These are phyloP conservation scores for Eilema griseolum DNA, from an alignment of 2,888 invertebrate genomes.

Conservation along the genomic window DNA sequence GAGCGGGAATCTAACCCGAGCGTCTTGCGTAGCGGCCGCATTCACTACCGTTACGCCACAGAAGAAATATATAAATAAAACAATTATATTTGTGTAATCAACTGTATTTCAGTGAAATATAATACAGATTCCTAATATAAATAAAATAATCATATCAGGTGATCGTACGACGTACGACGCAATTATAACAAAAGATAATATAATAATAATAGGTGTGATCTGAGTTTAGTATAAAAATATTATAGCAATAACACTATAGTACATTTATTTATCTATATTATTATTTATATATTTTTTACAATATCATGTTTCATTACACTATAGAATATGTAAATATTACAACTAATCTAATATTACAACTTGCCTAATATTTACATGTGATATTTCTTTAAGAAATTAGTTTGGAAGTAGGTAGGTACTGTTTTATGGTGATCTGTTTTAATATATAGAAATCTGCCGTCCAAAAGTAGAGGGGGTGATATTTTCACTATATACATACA, in stretches of 20 bases:
- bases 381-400: conserved; percentile 18
- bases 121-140: conserved; percentile 45
- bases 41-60: too few species aligned
- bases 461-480: neutral
- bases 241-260: conserved; percentile 52
- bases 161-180: conserved; percentile 30
- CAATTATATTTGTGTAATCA: conserved; percentile 28
- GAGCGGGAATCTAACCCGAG: too few species aligned
- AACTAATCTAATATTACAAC: conserved; percentile 23
- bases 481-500: neutral
- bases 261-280: conserved; percentile 41
- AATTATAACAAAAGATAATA: conserved; percentile 36
- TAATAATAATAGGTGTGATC: conserved; percentile 24
- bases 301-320: conserved; percentile 4
- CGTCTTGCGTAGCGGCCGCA: too few species aligned
- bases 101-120: conserved; percentile 50
- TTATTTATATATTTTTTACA: conserved; percentile 45
- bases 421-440: conserved; percentile 18
- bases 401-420: conserved; percentile 27
- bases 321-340: conserved; percentile 29
- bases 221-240: conserved; percentile 64
- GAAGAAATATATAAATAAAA: neutral
- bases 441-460: conserved; percentile 9
- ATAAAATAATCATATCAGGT: conserved; percentile 42
- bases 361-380: conserved; percentile 41